A percentile compares a stretch with the other conserved stretches of the same genome.
Conservation (phyloP, 2,113 vertebrate species). For the Grammomys dolichurus region DNA sequence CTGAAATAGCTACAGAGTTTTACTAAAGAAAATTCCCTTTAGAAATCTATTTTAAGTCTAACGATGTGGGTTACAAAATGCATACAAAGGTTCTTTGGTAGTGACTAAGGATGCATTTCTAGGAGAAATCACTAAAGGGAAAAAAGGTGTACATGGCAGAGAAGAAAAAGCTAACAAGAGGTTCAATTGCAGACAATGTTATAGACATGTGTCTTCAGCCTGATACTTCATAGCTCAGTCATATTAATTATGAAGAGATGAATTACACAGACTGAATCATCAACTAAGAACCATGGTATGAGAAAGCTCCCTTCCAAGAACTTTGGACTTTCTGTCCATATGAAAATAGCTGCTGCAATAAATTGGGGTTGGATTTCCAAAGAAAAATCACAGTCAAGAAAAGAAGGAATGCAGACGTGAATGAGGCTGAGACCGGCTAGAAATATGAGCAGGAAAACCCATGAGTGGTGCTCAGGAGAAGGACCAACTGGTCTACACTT, state of each 20-base stretch:
- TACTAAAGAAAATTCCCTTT: not conserved
- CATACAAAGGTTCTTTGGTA: not conserved
- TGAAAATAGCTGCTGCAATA: not conserved
- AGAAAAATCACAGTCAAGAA: not conserved
- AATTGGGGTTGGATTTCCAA: not conserved
- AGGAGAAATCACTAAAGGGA: not conserved
- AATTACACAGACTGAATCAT: not conserved
- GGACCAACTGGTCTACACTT: not conserved
- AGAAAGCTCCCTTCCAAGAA: not conserved
- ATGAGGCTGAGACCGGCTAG: not conserved
- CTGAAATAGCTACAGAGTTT: not conserved
- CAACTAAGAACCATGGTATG: not conserved
- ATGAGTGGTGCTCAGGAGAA: not conserved
- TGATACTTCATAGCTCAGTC: not conserved
- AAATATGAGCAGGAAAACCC: not conserved
- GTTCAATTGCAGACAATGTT: not conserved
- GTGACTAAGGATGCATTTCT: not conserved
- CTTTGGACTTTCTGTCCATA: not conserved
- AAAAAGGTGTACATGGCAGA: not conserved
- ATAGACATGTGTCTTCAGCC: not conserved
- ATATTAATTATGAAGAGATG: not conserved
- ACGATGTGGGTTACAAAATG: not conserved
- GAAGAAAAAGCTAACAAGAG: not conserved
- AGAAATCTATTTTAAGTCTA: not conserved
- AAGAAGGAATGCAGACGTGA: not conserved